phyloP scores from a whole-genome alignment of 2,113 vertebrate species.

The Zosterops lateralis region DNA sequence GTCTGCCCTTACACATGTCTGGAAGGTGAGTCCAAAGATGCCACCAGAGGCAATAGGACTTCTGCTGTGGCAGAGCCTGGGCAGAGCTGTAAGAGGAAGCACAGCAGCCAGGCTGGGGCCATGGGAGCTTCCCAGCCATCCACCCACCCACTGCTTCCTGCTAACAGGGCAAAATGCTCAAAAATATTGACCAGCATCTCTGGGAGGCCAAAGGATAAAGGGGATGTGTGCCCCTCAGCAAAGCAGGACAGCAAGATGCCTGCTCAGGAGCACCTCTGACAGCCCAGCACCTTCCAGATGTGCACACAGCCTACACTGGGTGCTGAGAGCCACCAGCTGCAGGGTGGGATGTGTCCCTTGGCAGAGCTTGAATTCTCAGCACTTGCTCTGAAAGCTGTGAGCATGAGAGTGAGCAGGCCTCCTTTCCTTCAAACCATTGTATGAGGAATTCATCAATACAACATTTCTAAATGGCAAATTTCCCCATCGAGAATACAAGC shows the following conservation, averaged over 20 bases:
- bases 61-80: neutral
- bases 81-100: neutral
- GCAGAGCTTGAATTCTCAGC: neutral
- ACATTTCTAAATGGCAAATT: neutral
- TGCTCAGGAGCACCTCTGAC: neutral
- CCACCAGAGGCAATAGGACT: neutral
- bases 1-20: neutral
- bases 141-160: neutral
- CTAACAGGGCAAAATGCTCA: neutral
- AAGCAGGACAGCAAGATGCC: neutral
- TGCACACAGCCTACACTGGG: neutral
- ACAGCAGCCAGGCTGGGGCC: neutral
- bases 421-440: neutral
- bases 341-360: neutral
- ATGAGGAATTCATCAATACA: neutral
- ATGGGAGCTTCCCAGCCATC: neutral
- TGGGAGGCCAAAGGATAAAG: neutral
- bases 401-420: fast-evolving
- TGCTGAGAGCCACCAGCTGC: neutral
- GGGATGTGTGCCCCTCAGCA: fast-evolving
- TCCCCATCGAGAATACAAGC: neutral
- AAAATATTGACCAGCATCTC: neutral
- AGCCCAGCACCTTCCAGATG: neutral
- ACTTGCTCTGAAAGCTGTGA: neutral
- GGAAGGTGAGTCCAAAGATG: neutral